These are phyloP conservation scores for Argyresthia albistria DNA, from an alignment of 2,888 invertebrate genomes.

Conservation along the genomic window DNA sequence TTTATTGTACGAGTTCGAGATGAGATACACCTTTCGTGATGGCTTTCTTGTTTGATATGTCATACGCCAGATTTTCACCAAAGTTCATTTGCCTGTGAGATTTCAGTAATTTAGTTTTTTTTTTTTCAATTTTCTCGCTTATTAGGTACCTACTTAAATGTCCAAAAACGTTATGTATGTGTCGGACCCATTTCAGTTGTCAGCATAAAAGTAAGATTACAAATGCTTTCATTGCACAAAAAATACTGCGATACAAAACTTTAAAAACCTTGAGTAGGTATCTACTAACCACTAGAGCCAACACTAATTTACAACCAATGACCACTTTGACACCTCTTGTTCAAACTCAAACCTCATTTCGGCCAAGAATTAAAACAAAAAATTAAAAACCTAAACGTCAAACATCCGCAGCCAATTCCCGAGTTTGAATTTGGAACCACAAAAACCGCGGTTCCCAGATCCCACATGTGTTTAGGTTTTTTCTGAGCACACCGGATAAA, in stretches of 20 bases:
- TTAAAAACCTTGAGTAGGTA: neutral
- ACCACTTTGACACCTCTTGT: constrained; percentile 1
- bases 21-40: neutral
- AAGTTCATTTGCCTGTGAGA: no score
- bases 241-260: neutral
- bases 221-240: neutral
- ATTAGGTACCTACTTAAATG: no score
- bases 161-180: no score
- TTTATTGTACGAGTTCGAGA: neutral
- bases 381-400: constrained; percentile 19
- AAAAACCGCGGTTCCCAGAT: constrained; percentile 52
- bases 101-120: no score
- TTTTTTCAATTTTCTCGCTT: no score
- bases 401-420: constrained; percentile 49
- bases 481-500: constrained; percentile 50
- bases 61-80: no score
- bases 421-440: constrained; percentile 19
- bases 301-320: neutral
- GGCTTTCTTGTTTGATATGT: no score
- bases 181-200: no score
- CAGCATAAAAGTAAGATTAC: no score
- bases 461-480: constrained; percentile 48
- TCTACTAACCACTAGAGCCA: neutral
- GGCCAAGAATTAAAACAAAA: neutral
- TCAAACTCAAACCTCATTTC: neutral